Percentiles rank a stretch among this genome's conserved stretches.
Evolutionary conservation across 2,113 vertebrate genomes (phyloP).

Genomic region (Eretmochelys imbricata): DNA sequence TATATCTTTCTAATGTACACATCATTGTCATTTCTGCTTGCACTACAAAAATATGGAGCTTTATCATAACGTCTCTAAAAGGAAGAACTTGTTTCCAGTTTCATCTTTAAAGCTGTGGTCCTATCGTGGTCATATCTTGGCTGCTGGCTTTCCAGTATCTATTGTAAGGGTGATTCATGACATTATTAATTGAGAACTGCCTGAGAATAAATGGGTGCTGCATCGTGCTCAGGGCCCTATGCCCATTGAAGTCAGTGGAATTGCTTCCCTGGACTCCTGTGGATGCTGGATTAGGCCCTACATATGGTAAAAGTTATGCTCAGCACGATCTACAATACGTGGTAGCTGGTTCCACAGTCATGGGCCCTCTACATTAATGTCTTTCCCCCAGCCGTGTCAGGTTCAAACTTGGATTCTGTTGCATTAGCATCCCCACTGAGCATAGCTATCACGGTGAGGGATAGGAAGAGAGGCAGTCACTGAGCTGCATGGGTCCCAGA

Average conservation of each 20-base stretch:
- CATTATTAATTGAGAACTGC: not conserved
- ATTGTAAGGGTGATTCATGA: not conserved
- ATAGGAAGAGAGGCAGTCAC: not conserved
- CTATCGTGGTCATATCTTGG: not conserved
- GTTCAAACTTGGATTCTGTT: not conserved
- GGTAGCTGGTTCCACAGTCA: not conserved
- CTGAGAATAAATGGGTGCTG: not conserved
- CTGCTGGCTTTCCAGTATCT: not conserved
- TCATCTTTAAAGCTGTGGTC: not conserved
- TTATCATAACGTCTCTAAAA: slow-evolving; percentile 7
- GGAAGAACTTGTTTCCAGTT: not conserved
- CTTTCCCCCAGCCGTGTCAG: not conserved
- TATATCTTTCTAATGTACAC: not conserved
- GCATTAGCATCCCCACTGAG: rapidly evolving
- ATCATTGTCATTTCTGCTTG: not conserved
- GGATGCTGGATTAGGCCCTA: not conserved
- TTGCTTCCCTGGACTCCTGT: not conserved
- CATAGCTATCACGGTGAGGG: not conserved
- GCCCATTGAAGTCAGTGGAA: not conserved
- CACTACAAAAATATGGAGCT: not conserved
- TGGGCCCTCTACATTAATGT: not conserved
- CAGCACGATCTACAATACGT: not conserved
- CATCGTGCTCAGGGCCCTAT: not conserved
- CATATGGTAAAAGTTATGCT: not conserved
- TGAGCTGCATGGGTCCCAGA: rapidly evolving